Evolutionary conservation across 2,888 invertebrate species (phyloP).

Genomic region (Petrolisthes cinctipes): DNA sequence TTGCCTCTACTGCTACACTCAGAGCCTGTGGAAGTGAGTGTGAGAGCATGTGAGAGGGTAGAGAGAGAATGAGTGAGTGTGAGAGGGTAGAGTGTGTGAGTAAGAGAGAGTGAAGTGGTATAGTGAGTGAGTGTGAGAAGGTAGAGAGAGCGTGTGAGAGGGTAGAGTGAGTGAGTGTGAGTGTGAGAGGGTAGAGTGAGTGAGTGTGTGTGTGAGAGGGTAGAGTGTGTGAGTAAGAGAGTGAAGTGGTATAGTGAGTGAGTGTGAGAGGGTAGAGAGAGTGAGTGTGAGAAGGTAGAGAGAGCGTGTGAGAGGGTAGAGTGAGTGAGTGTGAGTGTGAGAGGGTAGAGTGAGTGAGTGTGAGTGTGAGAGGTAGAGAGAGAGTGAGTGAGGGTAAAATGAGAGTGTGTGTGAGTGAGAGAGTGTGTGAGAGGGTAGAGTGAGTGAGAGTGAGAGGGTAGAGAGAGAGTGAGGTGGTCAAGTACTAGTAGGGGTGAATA

Average conservation of each 20-base stretch:
- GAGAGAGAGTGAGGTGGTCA: background rate
- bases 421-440: conserved; percentile 10
- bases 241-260: no score
- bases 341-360: background rate
- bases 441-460: no score
- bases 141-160: background rate
- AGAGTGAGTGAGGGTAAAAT: background rate
- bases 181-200: background rate
- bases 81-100: background rate
- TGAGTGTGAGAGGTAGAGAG: background rate
- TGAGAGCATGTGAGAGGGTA: background rate
- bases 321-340: background rate
- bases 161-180: no score
- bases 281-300: background rate
- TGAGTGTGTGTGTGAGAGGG: no score
- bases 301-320: background rate
- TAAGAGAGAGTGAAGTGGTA: background rate
- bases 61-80: background rate
- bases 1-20: conserved; percentile 80
- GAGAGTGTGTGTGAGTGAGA: background rate
- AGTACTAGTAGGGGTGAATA: no score
- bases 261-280: no score
- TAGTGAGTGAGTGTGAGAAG: background rate
- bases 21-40: conserved; percentile 70
- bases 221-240: no score